Conservation (phyloP, 1,140 invertebrate genomes). For the Aphaenogaster rudis region DNA sequence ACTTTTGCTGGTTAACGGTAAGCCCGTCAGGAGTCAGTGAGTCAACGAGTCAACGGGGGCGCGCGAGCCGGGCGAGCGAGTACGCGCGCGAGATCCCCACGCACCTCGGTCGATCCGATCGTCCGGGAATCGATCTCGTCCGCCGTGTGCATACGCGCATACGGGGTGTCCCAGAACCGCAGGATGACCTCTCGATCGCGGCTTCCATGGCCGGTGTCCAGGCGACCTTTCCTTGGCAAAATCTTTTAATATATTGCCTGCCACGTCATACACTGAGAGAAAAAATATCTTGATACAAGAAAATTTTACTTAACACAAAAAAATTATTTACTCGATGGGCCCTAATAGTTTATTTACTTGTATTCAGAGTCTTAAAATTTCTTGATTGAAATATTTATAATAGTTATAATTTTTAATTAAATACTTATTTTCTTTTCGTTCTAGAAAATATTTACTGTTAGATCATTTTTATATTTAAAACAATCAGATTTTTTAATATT, state of each 20-base stretch:
- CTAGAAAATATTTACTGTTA: too few relatives aligned
- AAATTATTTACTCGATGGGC: too few relatives aligned
- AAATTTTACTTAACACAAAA: too few relatives aligned
- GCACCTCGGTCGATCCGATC: conserved; percentile 71
- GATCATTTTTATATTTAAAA: too few relatives aligned
- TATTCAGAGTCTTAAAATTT: too few relatives aligned
- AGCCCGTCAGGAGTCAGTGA: conserved; percentile 82
- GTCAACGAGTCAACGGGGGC: conserved; percentile 79
- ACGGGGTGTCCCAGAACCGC: not conserved
- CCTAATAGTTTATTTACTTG: too few relatives aligned
- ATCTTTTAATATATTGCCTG: not conserved
- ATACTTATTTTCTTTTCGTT: too few relatives aligned
- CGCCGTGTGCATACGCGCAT: conserved; percentile 46
- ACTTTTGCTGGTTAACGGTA: conserved; percentile 84
- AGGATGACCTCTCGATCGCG: not conserved
- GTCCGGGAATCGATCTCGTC: conserved; percentile 73
- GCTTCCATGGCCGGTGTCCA: not conserved
- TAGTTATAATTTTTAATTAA: too few relatives aligned
- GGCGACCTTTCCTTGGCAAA: not conserved
- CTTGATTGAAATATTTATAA: too few relatives aligned
- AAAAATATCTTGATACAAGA: too few relatives aligned
- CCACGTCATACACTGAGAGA: too few relatives aligned
- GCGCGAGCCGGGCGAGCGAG: conserved; percentile 65
- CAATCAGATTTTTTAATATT: too few relatives aligned
- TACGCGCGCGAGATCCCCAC: conserved; percentile 67